phyloP scores from a whole-genome alignment of 53 echinoderm and acorn worm genomes.

The Astropecten irregularis region DNA sequence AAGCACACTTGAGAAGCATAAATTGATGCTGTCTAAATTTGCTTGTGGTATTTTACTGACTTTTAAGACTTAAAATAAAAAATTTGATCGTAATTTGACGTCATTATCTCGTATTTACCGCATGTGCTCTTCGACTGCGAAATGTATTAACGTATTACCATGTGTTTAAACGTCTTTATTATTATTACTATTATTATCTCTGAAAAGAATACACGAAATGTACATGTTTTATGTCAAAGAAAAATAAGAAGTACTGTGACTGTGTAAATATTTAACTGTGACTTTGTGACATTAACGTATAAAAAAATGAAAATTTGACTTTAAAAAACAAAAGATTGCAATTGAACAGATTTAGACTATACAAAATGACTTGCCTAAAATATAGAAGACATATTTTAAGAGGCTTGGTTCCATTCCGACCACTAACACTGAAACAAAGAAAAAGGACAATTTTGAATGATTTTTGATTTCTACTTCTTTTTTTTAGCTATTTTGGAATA shows the following conservation, averaged over 20 bases:
- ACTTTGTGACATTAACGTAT: slow-evolving; percentile 26
- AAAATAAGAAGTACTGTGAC: slow-evolving; percentile 39
- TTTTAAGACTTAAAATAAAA: no score
- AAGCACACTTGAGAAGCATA: no score
- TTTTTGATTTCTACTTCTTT: neutral
- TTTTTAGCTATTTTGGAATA: slow-evolving; percentile 10
- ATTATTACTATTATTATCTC: neutral
- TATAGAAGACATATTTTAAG: slow-evolving; percentile 13
- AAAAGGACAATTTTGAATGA: neutral
- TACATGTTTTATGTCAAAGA: slow-evolving; percentile 28
- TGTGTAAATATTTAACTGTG: slow-evolving; percentile 43
- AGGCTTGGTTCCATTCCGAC: slow-evolving; percentile 26
- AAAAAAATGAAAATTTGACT: neutral
- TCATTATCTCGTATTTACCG: no score
- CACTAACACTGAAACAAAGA: neutral
- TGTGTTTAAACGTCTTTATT: slow-evolving; percentile 49
- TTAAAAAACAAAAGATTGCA: slow-evolving; percentile 5
- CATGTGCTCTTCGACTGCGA: slow-evolving; percentile 53
- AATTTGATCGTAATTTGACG: no score
- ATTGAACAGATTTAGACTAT: slow-evolving; percentile 11
- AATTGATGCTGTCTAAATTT: no score
- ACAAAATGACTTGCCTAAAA: slow-evolving; percentile 12
- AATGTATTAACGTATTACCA: slow-evolving; percentile 45
- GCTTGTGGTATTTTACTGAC: no score
- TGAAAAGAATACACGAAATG: neutral